A percentile compares a stretch with the other conserved stretches of the same genome.
Evolutionary conservation across 2,113 vertebrate species (phyloP).

Genomic region (Strigops habroptila): DNA sequence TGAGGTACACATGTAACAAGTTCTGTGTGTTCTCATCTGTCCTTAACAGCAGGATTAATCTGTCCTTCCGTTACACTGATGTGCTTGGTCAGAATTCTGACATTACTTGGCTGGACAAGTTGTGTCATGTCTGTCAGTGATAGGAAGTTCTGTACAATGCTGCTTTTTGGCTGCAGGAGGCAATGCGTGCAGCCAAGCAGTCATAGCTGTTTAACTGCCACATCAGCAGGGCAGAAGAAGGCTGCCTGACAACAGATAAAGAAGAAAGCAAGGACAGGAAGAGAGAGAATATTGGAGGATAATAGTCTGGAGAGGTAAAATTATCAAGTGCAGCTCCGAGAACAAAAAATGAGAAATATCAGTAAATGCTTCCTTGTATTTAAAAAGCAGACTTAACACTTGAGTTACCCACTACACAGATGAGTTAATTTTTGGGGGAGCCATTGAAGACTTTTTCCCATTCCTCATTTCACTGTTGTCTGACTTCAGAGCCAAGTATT

Average conservation of each 20-base stretch:
- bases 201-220: background rate
- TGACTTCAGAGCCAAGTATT: background rate
- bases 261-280: background rate
- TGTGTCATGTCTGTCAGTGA: background rate
- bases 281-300: background rate
- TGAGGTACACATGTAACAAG: background rate
- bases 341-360: background rate
- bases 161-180: background rate
- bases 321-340: background rate
- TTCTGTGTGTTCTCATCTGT: background rate
- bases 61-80: accelerated
- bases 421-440: background rate
- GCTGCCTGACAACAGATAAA: background rate
- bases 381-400: background rate
- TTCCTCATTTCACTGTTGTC: background rate
- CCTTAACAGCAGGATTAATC: background rate
- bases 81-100: background rate
- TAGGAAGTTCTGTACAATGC: background rate
- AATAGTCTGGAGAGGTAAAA: background rate
- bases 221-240: background rate
- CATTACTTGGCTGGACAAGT: background rate
- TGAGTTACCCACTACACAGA: background rate
- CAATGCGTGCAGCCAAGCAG: background rate
- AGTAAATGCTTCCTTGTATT: background rate
- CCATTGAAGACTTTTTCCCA: background rate